phyloP scores from a whole-genome alignment of 2,797 vertebrate species.

The Adelosebastes latens region DNA sequence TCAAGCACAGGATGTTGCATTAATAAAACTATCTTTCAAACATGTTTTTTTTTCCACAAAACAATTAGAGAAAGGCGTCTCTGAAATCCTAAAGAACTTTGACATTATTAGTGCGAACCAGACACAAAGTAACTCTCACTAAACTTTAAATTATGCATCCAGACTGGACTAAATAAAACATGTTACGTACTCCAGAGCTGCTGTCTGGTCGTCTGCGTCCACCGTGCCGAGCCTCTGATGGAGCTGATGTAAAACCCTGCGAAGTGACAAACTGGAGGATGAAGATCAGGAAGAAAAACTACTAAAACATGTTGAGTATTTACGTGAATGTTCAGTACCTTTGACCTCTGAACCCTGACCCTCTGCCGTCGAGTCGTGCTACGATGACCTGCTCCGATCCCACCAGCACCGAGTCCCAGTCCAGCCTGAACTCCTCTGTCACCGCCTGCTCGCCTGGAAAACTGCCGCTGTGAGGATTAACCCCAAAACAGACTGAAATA shows the following conservation, averaged over 20 bases:
- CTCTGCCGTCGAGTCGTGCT: constrained; percentile 92
- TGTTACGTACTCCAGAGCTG: constrained; percentile 89
- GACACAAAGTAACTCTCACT: too few species aligned
- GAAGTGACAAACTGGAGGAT: background rate
- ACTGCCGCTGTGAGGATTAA: constrained; percentile 80
- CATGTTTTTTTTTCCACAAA: too few species aligned
- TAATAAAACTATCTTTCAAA: background rate
- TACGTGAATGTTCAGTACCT: constrained; percentile 54
- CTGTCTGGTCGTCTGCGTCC: constrained; percentile 92
- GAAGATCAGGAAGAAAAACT: background rate
- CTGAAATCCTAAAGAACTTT: background rate
- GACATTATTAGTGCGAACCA: background rate
- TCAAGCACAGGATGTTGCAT: background rate
- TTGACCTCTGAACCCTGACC: constrained; percentile 93
- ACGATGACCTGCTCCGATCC: constrained; percentile 90
- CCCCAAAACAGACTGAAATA: too few species aligned
- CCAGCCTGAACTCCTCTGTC: constrained; percentile 89
- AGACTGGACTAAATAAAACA: background rate
- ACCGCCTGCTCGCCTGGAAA: constrained; percentile 89
- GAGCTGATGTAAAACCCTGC: constrained; percentile 88
- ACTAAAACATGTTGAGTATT: background rate
- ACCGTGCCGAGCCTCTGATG: constrained; percentile 88
- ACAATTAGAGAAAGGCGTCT: background rate
- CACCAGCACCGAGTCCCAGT: constrained; percentile 92
- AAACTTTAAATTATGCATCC: too few species aligned